Evolutionary conservation across 2,797 vertebrate species (phyloP).

Genomic region (Rhinoraja longicauda): DNA sequence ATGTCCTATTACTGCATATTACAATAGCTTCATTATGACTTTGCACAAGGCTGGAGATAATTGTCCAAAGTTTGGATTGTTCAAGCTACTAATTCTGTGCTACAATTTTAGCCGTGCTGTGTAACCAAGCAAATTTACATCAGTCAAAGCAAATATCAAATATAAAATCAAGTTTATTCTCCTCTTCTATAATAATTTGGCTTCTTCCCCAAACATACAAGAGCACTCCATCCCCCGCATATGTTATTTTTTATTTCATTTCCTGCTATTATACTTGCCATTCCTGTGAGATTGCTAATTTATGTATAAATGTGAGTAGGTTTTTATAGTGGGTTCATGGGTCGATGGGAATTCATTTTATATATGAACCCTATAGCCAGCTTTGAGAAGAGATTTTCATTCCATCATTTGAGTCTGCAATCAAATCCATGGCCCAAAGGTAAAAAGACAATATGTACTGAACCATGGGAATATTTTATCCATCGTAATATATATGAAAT

Average conservation of each 20-base stretch:
- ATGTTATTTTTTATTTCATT: constrained; percentile 34
- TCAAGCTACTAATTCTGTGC: not conserved
- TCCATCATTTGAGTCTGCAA: not conserved
- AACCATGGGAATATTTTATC: constrained; percentile 18
- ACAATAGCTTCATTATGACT: not conserved
- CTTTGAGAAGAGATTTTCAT: not conserved
- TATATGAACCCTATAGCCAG: constrained; percentile 1
- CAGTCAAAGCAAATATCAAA: not conserved
- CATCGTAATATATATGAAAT: not conserved
- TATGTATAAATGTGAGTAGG: not conserved
- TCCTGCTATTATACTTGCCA: not conserved
- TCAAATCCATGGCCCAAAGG: constrained; percentile 21
- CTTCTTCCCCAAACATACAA: not conserved
- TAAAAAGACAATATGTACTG: not conserved
- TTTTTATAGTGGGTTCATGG: not conserved
- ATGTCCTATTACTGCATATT: not conserved
- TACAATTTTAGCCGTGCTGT: not conserved
- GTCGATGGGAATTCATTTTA: constrained; percentile 29
- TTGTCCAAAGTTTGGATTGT: not conserved
- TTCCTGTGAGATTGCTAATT: constrained; percentile 19
- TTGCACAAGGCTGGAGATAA: not conserved
- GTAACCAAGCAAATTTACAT: not conserved
- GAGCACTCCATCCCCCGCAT: not conserved
- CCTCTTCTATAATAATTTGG: not conserved
- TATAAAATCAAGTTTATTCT: not conserved